Evolutionary conservation across 1,140 invertebrate genomes (phyloP).

Genomic region (Vollenhovia emeryi): DNA sequence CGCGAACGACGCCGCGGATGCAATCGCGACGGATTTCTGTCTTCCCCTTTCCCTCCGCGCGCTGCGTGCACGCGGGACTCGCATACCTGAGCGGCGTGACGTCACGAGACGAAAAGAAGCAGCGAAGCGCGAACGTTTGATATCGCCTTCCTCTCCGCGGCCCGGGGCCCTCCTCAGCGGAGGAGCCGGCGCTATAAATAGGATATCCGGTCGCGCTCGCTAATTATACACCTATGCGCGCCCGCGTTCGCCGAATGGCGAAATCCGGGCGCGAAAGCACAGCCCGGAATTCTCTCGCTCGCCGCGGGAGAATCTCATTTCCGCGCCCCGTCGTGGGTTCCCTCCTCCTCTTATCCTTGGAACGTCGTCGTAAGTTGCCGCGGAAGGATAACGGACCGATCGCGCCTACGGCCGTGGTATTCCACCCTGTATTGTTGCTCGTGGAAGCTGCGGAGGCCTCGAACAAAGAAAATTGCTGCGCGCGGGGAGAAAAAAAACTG

Average conservation of each 20-base stretch:
- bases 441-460: neutral
- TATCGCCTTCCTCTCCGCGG: slow-evolving; percentile 62
- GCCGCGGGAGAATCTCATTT: neutral
- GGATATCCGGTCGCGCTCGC: slow-evolving; percentile 78
- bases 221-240: slow-evolving; percentile 82
- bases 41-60: neutral
- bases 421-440: slow-evolving; percentile 6
- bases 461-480: neutral
- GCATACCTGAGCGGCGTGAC: slow-evolving; percentile 69
- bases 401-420: neutral
- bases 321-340: neutral
- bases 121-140: slow-evolving; percentile 52
- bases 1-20: slow-evolving; percentile 54
- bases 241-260: slow-evolving; percentile 34
- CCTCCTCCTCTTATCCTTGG: slow-evolving; percentile 29
- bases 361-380: slow-evolving; percentile 19
- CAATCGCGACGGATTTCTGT: slow-evolving; percentile 47
- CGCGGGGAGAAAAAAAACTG: neutral
- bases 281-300: slow-evolving; percentile 39
- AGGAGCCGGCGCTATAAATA: slow-evolving; percentile 84
- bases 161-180: slow-evolving; percentile 75
- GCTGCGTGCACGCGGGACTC: neutral
- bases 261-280: slow-evolving; percentile 61
- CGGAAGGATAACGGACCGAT: slow-evolving; percentile 26
- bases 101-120: slow-evolving; percentile 59